These are phyloP conservation scores for Drosophila tani DNA, from an alignment of 1,140 invertebrate species.

Conservation along the genomic window DNA sequence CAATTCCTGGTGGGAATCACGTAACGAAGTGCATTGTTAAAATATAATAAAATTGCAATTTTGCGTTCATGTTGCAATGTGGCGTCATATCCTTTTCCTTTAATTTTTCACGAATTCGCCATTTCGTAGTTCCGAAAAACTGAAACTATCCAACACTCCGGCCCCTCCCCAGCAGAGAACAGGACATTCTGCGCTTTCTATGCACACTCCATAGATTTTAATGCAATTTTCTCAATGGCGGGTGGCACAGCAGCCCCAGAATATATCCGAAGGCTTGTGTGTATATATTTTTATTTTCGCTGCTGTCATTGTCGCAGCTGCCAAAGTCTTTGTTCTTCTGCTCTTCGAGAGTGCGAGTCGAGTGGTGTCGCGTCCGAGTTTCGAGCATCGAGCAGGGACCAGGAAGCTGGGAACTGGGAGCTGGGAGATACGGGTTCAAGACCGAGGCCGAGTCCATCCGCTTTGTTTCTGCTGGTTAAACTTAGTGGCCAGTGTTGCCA, in stretches of 20 bases:
- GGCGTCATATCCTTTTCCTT: constrained; percentile 84
- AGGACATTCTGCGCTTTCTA: constrained; percentile 63
- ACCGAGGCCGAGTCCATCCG: constrained; percentile 22
- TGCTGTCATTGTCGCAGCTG: constrained; percentile 80
- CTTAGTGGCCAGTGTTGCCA: constrained; percentile 40
- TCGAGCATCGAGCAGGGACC: constrained; percentile 24
- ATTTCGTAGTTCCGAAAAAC: constrained; percentile 79
- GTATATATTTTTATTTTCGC: constrained; percentile 72
- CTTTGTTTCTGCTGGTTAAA: constrained; percentile 17
- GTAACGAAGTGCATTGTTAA: constrained; percentile 84
- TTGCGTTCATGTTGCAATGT: constrained; percentile 84
- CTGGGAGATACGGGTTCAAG: constrained; percentile 16
- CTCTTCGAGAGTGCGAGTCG: constrained; percentile 41
- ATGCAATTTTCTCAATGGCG: constrained; percentile 79
- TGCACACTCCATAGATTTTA: constrained; percentile 84
- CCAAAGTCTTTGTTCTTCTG: constrained; percentile 80
- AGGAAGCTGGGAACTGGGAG: constrained; percentile 7
- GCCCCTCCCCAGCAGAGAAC: constrained; percentile 4
- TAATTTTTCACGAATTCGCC: constrained; percentile 83
- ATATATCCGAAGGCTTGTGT: constrained; percentile 20
- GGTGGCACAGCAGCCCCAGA: neutral
- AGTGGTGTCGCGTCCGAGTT: constrained; percentile 41
- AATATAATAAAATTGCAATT: constrained; percentile 84
- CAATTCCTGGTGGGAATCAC: constrained; percentile 79
- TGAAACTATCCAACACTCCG: constrained; percentile 44